Conservation (phyloP, 2,797 vertebrate genomes). For the Cuculus canorus region DNA sequence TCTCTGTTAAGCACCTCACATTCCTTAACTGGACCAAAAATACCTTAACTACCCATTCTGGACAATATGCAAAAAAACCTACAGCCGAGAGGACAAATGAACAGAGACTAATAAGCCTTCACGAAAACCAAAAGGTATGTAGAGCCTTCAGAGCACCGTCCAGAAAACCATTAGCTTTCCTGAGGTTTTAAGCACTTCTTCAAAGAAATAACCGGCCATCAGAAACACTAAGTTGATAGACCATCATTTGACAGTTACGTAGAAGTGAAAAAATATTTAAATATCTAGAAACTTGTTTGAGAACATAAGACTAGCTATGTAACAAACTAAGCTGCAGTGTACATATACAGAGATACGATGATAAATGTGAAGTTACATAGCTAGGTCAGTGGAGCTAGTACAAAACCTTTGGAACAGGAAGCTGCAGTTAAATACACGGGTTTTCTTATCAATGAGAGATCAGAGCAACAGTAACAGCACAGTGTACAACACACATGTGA, state of each 20-base stretch:
- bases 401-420: constrained; percentile 60
- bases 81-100: constrained; percentile 22
- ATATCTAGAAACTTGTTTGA: not conserved
- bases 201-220: not conserved
- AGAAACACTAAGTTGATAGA: not conserved
- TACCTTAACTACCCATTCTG: not conserved
- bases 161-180: constrained; percentile 36
- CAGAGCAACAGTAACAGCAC: constrained; percentile 49
- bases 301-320: not conserved
- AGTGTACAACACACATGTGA: constrained; percentile 42
- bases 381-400: constrained; percentile 4
- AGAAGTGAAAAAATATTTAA: not conserved
- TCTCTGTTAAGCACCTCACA: not conserved
- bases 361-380: not conserved
- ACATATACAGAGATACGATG: not conserved
- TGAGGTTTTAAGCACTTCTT: constrained; percentile 22
- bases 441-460: constrained; percentile 52
- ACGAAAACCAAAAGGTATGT: constrained; percentile 39
- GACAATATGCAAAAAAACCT: not conserved
- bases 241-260: not conserved
- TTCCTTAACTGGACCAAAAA: not conserved
- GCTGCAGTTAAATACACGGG: constrained; percentile 40
- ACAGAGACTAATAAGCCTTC: constrained; percentile 22
- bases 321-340: not conserved
- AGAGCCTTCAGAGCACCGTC: constrained; percentile 13